These are phyloP conservation scores for Potamilus streckersoni DNA, from an alignment of 1,140 invertebrate genomes.

Conservation along the genomic window DNA sequence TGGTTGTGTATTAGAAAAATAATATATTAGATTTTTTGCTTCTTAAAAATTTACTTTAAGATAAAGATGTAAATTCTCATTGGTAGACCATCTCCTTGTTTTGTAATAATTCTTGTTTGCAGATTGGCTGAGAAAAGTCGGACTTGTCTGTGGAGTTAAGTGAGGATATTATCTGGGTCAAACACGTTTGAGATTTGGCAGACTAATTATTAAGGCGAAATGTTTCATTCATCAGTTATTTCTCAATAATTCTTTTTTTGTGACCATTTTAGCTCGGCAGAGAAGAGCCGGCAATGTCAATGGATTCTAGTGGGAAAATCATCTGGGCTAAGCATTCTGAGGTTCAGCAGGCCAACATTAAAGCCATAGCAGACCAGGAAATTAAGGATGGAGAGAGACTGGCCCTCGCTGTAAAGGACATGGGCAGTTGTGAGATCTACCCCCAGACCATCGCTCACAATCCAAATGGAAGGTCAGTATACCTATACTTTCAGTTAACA, in stretches of 20 bases:
- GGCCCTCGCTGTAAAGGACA: conserved; percentile 95
- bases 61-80: no score
- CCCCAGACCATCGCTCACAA: conserved; percentile 99
- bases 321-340: conserved; percentile 99
- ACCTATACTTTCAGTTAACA: no score
- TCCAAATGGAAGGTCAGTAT: conserved; percentile 87
- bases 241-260: conserved; percentile 9
- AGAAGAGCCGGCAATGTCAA: conserved; percentile 98
- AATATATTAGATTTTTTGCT: no score
- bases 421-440: conserved; percentile 99
- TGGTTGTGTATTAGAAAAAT: no score
- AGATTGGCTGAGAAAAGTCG: no score
- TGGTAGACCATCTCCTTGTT: no score
- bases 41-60: no score
- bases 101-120: no score
- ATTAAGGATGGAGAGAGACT: conserved; percentile 91
- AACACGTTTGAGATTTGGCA: no score
- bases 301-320: conserved; percentile 98
- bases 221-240: neutral
- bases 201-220: neutral
- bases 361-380: conserved; percentile 70
- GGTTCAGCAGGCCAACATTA: conserved; percentile 97
- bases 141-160: no score
- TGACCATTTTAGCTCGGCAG: conserved; percentile 79
- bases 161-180: no score